phyloP scores from a whole-genome alignment of 2,888 invertebrate species.

The Polia nebulosa region DNA sequence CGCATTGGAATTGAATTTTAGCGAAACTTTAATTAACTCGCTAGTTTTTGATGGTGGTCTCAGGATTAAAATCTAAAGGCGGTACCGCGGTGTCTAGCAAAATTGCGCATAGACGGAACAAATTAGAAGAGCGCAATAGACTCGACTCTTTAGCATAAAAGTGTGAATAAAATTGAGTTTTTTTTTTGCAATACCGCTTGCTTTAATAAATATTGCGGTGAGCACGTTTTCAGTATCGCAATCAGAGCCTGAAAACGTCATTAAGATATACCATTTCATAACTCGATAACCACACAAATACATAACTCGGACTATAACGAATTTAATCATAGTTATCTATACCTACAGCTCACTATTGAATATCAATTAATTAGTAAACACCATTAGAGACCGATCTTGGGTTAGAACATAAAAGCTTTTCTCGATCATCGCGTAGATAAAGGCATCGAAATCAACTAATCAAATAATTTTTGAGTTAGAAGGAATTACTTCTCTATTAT shows the following conservation, averaged over 20 bases:
- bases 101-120: constrained; percentile 13
- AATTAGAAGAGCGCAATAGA: constrained; percentile 23
- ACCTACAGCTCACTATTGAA: neutral
- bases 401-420: neutral
- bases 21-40: constrained; percentile 49
- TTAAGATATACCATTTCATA: neutral
- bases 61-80: constrained; percentile 28
- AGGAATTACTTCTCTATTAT: too few relatives aligned
- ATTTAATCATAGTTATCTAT: neutral
- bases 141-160: neutral
- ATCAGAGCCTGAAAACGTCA: neutral
- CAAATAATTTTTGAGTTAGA: too few relatives aligned
- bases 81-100: neutral
- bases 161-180: constrained; percentile 5
- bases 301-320: too few relatives aligned
- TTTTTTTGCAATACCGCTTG: neutral
- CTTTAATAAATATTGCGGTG: neutral
- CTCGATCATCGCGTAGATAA: neutral
- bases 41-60: constrained; percentile 24
- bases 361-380: neutral
- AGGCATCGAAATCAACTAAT: neutral
- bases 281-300: too few relatives aligned
- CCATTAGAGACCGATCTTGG: neutral
- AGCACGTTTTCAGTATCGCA: constrained; percentile 3
- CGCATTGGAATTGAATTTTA: constrained; percentile 32